phyloP scores from a whole-genome alignment of 1,140 invertebrate genomes.

The Chironomus striatipennis region DNA sequence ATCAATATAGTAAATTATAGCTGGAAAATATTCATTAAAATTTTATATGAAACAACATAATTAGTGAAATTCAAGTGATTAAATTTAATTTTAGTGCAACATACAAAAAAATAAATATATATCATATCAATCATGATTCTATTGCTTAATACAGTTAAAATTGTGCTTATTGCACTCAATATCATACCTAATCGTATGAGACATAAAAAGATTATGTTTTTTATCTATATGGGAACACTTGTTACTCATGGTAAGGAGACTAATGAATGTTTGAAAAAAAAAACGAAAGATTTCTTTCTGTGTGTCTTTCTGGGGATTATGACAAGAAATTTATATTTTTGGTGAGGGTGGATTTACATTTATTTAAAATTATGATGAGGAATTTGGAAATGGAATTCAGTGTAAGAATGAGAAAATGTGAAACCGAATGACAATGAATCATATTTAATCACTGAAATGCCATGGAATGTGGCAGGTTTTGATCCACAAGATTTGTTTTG shows the following conservation, averaged over 20 bases:
- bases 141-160: slow-evolving; percentile 39
- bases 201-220: slow-evolving; percentile 38
- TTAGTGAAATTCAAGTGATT: neutral
- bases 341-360: neutral
- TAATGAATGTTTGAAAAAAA: neutral
- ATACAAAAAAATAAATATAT: neutral
- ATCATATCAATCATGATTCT: slow-evolving; percentile 32
- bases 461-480: no score
- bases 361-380: no score
- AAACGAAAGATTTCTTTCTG: neutral
- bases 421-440: no score
- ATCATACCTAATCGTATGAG: slow-evolving; percentile 40
- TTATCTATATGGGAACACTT: slow-evolving; percentile 39
- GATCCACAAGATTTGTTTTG: no score
- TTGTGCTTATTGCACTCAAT: slow-evolving; percentile 38
- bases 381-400: no score
- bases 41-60: neutral
- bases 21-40: neutral
- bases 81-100: neutral
- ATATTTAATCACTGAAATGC: no score
- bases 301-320: neutral
- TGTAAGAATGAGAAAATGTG: no score
- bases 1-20: neutral
- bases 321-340: neutral
- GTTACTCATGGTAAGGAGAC: slow-evolving; percentile 37